phyloP scores from a whole-genome alignment of 2,797 vertebrate genomes.

The Gambusia yucatana region DNA sequence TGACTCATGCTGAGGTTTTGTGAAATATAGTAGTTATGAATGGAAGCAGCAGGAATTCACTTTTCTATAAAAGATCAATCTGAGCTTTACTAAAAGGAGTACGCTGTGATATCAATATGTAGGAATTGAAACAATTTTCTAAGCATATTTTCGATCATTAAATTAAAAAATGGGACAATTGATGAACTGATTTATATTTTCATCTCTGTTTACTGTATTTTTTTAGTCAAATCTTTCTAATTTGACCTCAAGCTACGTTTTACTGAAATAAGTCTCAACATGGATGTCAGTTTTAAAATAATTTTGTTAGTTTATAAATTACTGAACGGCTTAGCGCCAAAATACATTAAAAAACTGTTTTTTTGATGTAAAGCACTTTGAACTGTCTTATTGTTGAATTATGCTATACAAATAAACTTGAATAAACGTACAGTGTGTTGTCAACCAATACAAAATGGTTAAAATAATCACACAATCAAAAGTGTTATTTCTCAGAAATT shows the following conservation, averaged over 20 bases:
- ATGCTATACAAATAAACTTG: not conserved
- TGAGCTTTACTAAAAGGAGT: not conserved
- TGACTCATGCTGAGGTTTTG: not conserved
- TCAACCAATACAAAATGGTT: not conserved
- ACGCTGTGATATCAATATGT: not conserved
- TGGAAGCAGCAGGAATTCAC: not conserved
- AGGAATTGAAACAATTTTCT: not conserved
- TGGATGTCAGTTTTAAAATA: not conserved
- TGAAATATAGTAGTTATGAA: not conserved
- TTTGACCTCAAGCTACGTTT: not conserved
- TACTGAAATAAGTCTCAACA: not conserved
- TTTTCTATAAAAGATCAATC: not conserved
- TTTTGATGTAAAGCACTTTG: no score
- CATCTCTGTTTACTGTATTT: not conserved
- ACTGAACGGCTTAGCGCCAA: no score
- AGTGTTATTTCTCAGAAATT: not conserved
- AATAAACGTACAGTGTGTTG: not conserved
- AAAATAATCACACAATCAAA: not conserved
- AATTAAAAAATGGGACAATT: not conserved
- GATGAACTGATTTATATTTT: not conserved
- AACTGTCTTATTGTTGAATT: no score
- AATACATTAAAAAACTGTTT: no score
- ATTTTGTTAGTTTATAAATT: no score
- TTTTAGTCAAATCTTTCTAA: not conserved
- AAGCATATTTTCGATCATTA: not conserved